phyloP scores from a whole-genome alignment of 2,113 vertebrate species.

The Nematolebias whitei region DNA sequence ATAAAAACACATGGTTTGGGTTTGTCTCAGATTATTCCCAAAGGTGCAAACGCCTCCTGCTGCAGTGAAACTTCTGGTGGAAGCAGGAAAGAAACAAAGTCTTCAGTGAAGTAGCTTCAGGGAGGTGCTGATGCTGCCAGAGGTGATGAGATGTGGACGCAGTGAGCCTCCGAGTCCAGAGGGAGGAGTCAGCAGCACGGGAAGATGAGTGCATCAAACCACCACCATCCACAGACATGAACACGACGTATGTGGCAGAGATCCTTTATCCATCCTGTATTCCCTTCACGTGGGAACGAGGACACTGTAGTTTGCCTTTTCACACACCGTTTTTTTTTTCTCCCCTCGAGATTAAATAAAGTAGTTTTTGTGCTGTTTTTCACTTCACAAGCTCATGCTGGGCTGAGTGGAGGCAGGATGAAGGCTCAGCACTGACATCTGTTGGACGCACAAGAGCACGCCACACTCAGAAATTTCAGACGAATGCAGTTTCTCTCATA shows the following conservation, averaged over 20 bases:
- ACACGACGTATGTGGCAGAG: constrained; percentile 57
- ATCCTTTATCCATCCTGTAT: constrained; percentile 54
- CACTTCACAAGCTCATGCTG: not conserved
- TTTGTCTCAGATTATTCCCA: not conserved
- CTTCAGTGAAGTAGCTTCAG: not conserved
- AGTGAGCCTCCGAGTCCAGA: constrained; percentile 21
- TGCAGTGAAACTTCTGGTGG: constrained; percentile 1
- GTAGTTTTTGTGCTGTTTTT: not conserved
- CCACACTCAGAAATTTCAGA: too few relatives aligned
- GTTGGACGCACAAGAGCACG: too few relatives aligned
- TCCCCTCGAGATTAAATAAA: not conserved
- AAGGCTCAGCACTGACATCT: constrained; percentile 62
- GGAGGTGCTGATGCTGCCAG: constrained; percentile 26
- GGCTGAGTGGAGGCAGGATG: not conserved
- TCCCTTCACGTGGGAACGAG: constrained; percentile 37
- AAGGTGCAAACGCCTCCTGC: constrained; percentile 3
- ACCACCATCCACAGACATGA: constrained; percentile 25
- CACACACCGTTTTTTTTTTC: not conserved
- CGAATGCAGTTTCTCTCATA: too few relatives aligned
- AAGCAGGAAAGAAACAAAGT: constrained; percentile 1
- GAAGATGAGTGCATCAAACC: constrained; percentile 42
- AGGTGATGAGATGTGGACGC: constrained; percentile 46
- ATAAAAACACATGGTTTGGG: constrained; percentile 2
- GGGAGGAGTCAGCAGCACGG: constrained; percentile 27
- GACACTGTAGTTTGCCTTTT: not conserved